Base-by-base conservation (phyloP, 2,797 vertebrate genomes). In the Oreochromis mossambicus region DNA sequence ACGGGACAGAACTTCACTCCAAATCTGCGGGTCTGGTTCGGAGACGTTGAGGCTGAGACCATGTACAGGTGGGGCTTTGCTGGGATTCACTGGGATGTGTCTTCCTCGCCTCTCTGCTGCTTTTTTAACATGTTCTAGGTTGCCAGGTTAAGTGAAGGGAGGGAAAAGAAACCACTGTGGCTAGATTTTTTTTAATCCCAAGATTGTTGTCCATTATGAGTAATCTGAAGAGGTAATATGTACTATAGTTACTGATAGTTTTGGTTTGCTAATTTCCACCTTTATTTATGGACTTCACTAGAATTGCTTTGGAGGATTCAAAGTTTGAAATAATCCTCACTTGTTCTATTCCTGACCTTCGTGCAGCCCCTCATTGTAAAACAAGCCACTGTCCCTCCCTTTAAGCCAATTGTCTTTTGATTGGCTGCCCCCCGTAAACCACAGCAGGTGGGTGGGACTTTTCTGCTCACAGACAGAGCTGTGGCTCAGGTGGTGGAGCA, bases 1-100 rank as follows among this genome's bases (percentile, higher is more conserved):
- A 99, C 99, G 13, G 99, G 99, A 91, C 98, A 99, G 96, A 99
- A 99, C 95, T 99, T 99, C 96, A 99, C 98, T 96, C 97, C 99
- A 91, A 98, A 99, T 96, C 96, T 99, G 90, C 97, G 99, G 89
- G 99, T 99, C 90, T 99, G 99, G 99, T 99, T 99, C 89, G 98
- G 99, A 81, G 99, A 99, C 70, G 98, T 99, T 6, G 99, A 99
- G 96, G 99, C 99, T 1, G 98, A 99, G 96, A 99, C 99, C 38
- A 99, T 99, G 99, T 99, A 99, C 97, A 98, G 99, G 99, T 99
- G 41, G 1, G 90, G 14, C 13, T 81, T 36, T 7, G 6, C 6
- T n/a, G 32, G 3, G 1, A 0, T 29, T 29, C 24, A 48, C 13
- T 48, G 43, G 43, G 15, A 9, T 73, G 41, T 24, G 32, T 77